A percentile compares a stretch with the other conserved stretches of the same genome.
Conservation (phyloP, 2,888 invertebrate genomes). For the Thecophora atra region DNA sequence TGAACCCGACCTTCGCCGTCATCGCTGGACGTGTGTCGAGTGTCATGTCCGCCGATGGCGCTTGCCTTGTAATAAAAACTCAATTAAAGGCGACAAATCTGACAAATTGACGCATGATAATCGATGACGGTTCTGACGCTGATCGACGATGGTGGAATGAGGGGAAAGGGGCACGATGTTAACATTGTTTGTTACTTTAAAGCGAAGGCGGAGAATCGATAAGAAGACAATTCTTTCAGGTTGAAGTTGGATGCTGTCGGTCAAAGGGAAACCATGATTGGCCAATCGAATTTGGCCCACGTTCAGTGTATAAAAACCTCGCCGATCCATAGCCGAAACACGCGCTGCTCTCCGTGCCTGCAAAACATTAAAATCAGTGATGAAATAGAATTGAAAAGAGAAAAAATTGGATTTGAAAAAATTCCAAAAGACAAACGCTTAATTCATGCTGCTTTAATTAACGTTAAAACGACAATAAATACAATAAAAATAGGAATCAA, state of each 20-base stretch:
- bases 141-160: background rate
- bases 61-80: constrained; percentile 10
- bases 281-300: no score
- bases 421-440: background rate
- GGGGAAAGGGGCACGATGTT: constrained; percentile 3
- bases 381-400: background rate
- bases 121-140: background rate
- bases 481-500: no score
- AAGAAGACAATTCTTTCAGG: background rate
- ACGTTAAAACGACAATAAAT: constrained; percentile 46
- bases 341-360: no score
- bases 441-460: constrained; percentile 57
- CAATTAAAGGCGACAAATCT: constrained; percentile 11
- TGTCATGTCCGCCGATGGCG: background rate
- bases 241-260: no score
- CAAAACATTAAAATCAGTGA: no score
- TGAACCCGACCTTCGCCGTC: background rate
- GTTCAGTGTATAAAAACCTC: no score
- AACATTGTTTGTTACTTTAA: background rate
- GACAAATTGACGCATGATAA: constrained; percentile 13
- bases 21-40: background rate
- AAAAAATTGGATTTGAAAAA: no score
- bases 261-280: no score
- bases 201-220: constrained; percentile 10
- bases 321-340: no score